phyloP scores from a whole-genome alignment of 2,797 vertebrate species.

The Artibeus lituratus region DNA sequence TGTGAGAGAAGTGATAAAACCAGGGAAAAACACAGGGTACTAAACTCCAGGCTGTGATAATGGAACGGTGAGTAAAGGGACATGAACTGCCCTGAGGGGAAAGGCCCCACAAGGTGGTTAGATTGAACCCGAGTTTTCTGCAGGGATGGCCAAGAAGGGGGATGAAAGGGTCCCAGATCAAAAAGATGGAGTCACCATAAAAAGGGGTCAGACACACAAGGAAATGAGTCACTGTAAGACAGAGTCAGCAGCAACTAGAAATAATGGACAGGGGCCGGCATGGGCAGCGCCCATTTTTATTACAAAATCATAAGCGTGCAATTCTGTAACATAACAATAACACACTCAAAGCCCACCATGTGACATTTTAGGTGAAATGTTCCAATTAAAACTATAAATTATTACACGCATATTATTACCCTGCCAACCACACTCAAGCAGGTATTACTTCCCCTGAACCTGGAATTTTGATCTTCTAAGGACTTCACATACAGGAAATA shows the following conservation, averaged over 20 bases:
- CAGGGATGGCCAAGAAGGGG: background rate
- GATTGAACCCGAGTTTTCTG: background rate
- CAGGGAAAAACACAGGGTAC: background rate
- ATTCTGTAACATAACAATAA: no score
- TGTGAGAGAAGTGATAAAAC: background rate
- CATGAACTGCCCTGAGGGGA: background rate
- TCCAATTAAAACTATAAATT: no score
- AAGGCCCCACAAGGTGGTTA: background rate
- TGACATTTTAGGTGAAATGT: no score
- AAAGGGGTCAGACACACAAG: background rate
- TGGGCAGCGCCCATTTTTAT: no score
- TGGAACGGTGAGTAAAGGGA: background rate
- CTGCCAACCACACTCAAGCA: no score
- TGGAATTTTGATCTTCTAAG: background rate
- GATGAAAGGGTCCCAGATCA: background rate
- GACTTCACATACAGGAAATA: background rate
- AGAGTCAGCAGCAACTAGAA: background rate
- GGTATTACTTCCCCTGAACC: no score
- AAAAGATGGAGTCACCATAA: background rate
- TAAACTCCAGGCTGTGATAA: background rate
- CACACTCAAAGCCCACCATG: no score
- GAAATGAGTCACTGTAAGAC: background rate
- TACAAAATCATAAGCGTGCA: no score
- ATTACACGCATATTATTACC: no score
- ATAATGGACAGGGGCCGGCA: background rate